A percentile compares a stretch with the other conserved stretches of the same genome.
These are phyloP conservation scores for Sialis lutaria DNA, from an alignment of 2,888 invertebrate genomes.

Conservation along the genomic window DNA sequence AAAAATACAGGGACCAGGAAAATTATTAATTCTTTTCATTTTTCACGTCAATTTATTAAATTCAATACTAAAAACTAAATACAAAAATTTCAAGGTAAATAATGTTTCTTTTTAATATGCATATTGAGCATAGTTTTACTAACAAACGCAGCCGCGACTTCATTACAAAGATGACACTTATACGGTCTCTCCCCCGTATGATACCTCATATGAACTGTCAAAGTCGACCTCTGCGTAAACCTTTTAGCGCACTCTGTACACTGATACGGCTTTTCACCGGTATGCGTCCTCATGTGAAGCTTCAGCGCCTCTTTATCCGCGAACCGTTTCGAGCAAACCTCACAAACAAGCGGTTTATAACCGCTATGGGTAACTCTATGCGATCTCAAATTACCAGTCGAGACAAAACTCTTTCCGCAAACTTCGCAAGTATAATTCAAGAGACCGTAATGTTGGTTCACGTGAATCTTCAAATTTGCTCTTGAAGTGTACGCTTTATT, in stretches of 20 bases:
- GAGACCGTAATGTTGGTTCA: neutral
- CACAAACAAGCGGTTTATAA: slow-evolving; percentile 14
- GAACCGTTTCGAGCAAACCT: neutral
- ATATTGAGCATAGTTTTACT: slow-evolving; percentile 5
- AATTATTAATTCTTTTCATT: no score
- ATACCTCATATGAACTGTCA: slow-evolving; percentile 10
- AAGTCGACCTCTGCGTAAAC: slow-evolving; percentile 10
- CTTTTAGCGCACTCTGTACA: slow-evolving; percentile 7
- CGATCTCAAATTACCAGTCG: neutral
- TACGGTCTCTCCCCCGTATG: slow-evolving; percentile 18
- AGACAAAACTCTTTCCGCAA: neutral
- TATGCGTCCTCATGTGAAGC: neutral
- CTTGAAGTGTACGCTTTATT: neutral
- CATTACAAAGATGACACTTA: slow-evolving; percentile 8
- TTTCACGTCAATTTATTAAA: no score
- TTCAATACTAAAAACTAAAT: no score
- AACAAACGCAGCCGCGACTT: slow-evolving; percentile 3
- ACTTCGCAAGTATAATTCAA: neutral
- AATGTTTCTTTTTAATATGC: slow-evolving; percentile 4
- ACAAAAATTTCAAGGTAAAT: no score
- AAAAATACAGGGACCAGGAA: no score
- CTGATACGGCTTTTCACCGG: neutral
- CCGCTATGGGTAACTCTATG: neutral
- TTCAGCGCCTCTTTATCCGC: neutral
- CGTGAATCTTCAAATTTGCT: neutral